Evolutionary conservation across 2,113 vertebrate species (phyloP), one percentile per base, ranked within the genome.

Genomic region (Empidonax traillii): DNA sequence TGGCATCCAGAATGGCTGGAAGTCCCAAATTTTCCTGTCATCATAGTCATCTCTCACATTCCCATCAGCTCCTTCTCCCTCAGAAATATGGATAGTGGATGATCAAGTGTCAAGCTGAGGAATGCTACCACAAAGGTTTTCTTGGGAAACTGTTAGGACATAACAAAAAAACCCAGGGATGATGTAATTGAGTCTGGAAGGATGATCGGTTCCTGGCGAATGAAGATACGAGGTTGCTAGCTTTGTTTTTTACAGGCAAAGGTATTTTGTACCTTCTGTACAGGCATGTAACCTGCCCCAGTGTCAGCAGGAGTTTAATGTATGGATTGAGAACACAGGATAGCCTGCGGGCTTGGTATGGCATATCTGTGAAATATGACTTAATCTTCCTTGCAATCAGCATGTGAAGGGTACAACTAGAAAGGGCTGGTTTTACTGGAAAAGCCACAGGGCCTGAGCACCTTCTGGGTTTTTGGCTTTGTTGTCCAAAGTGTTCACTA

Each of bases 251-350:
- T 69, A 22, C 25, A 51, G 51, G 74, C 66, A 72, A 41, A 63
- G 30, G 30, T 68, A 23, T 85, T 94, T 87, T 58, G 23, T 62
- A 55, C 63, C 9, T 82, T 83, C 55, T 91, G 67, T 83, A 66
- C 33, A 87, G 89, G 24, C 91, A 76, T 25, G 51, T 55, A 73
- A 5, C 39, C 73, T 0, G 0, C 53, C 62, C 28, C 11, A 10
- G 43, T 76, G 74, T 78, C 59, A 90, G 87, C 43, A 80, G 43
- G 74, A 82, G 43, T 90, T 96, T 93, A 84, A 93, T 90, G 61
- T 94, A 81, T 94, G 92, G 68, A 92, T 89, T 92, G 47, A 85
- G 75, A 90, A 69, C 74, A 61, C 31, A 43, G 37, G 23, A 22
- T 83, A 69, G 59, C 81, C 92, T 89, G 67, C 6, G 58, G 92